These are phyloP conservation scores for Galerucella calmariensis DNA, from an alignment of 2,888 invertebrate genomes.

Conservation along the genomic window DNA sequence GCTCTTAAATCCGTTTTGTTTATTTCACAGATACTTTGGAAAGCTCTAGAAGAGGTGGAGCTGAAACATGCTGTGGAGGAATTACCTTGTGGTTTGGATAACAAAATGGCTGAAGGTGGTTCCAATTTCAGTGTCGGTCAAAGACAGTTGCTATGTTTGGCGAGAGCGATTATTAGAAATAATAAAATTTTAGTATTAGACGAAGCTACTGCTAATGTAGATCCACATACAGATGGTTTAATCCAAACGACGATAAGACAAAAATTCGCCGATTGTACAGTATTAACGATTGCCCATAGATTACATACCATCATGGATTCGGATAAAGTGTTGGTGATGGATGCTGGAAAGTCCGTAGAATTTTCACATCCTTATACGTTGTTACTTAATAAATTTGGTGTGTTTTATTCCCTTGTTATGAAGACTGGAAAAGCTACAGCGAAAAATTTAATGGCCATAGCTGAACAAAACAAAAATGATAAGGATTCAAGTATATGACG, in stretches of 20 bases:
- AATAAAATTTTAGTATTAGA: slow-evolving; percentile 63
- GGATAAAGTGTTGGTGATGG: slow-evolving; percentile 83
- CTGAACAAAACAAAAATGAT: slow-evolving; percentile 44
- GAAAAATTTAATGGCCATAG: slow-evolving; percentile 52
- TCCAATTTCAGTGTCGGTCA: slow-evolving; percentile 66
- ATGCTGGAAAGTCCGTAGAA: slow-evolving; percentile 80
- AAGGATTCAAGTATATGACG: neutral
- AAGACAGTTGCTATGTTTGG: slow-evolving; percentile 77
- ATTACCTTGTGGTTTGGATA: slow-evolving; percentile 70
- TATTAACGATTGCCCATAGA: slow-evolving; percentile 86
- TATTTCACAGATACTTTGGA: slow-evolving; percentile 72
- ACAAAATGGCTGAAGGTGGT: slow-evolving; percentile 80
- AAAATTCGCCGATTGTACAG: slow-evolving; percentile 82
- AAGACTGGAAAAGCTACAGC: slow-evolving; percentile 70
- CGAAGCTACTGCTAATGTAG: slow-evolving; percentile 87
- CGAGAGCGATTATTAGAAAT: slow-evolving; percentile 70
- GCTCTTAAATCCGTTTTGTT: neutral
- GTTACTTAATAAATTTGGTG: slow-evolving; percentile 62
- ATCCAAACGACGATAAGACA: slow-evolving; percentile 81
- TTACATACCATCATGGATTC: slow-evolving; percentile 89
- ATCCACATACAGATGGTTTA: slow-evolving; percentile 79
- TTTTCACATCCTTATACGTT: slow-evolving; percentile 80
- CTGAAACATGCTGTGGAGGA: slow-evolving; percentile 70
- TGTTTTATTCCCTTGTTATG: slow-evolving; percentile 68
- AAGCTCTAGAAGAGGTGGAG: slow-evolving; percentile 83